Percentiles rank a stretch among this genome's conserved stretches.
Evolutionary conservation across 2,797 vertebrate species (phyloP).

Genomic region (Coreius guichenoti): DNA sequence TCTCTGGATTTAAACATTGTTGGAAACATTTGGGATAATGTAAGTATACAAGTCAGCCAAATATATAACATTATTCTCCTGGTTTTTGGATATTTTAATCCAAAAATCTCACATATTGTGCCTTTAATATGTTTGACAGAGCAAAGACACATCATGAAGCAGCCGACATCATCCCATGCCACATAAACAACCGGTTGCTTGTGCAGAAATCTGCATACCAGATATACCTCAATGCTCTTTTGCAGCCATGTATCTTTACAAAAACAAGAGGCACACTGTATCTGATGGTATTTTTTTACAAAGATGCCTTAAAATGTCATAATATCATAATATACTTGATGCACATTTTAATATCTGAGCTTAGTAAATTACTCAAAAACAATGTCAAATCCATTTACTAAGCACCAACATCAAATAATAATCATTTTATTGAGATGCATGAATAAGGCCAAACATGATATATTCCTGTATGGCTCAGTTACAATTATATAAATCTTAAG

Average conservation of each 20-base stretch:
- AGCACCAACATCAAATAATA: background rate
- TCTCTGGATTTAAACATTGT: no score
- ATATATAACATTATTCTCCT: no score
- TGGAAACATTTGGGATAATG: no score
- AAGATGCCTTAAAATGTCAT: background rate
- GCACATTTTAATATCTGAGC: background rate
- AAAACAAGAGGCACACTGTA: constrained; percentile 40
- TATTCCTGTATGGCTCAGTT: background rate
- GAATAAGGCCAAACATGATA: background rate
- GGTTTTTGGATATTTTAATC: no score
- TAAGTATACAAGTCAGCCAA: no score
- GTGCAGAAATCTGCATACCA: constrained; percentile 45
- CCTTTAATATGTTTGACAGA: constrained; percentile 19
- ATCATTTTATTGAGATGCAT: background rate
- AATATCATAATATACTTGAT: background rate
- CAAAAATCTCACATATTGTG: no score
- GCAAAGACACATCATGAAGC: constrained; percentile 41
- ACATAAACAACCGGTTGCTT: constrained; percentile 27
- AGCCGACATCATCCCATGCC: constrained; percentile 45
- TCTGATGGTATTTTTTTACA: constrained; percentile 8
- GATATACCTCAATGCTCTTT: constrained; percentile 31
- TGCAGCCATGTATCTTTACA: constrained; percentile 30
- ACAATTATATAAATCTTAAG: background rate
- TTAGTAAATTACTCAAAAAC: background rate
- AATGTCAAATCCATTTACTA: background rate